Evolutionary conservation across 2,888 invertebrate species (phyloP).

Genomic region (Drosophila mayaguana): DNA sequence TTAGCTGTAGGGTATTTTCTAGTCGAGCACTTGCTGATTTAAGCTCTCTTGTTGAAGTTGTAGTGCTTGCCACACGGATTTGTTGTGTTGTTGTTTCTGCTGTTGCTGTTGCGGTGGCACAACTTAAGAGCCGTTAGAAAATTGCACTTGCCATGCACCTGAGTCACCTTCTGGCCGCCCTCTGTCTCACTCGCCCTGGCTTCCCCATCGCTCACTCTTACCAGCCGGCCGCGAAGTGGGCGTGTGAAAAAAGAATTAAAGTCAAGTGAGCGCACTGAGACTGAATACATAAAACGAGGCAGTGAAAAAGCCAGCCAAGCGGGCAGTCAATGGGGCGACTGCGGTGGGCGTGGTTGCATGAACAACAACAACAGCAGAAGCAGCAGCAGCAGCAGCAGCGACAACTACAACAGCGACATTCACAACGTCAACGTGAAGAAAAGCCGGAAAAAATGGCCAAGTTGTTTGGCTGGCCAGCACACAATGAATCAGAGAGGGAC

Average conservation of each 20-base stretch:
- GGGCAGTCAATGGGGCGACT: conserved; percentile 34
- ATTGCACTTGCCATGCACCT: conserved; percentile 66
- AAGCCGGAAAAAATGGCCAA: conserved; percentile 78
- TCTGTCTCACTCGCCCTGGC: background rate
- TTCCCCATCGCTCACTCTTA: background rate
- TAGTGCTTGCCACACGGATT: conserved; percentile 35
- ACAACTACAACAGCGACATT: conserved; percentile 31
- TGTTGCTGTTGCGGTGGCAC: conserved; percentile 47
- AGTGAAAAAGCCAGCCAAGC: conserved; percentile 50
- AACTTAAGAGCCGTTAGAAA: conserved; percentile 77
- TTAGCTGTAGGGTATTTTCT: background rate
- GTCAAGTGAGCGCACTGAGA: conserved; percentile 81
- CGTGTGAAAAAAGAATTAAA: conserved; percentile 81
- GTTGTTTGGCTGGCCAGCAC: conserved; percentile 69
- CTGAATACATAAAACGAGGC: conserved; percentile 77
- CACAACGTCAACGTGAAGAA: conserved; percentile 74
- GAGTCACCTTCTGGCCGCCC: conserved; percentile 1
- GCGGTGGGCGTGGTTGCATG: conserved; percentile 61
- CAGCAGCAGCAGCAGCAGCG: conserved; percentile 19
- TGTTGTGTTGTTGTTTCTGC: conserved; percentile 24
- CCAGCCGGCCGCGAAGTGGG: conserved; percentile 59
- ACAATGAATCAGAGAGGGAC: conserved; percentile 22
- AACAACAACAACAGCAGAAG: conserved; percentile 15
- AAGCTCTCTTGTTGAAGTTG: conserved; percentile 18
- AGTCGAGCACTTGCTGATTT: background rate